Percentiles rank a stretch among this genome's conserved stretches.
phyloP scores from a whole-genome alignment of 2,888 invertebrate genomes.

The Noctua comes region DNA sequence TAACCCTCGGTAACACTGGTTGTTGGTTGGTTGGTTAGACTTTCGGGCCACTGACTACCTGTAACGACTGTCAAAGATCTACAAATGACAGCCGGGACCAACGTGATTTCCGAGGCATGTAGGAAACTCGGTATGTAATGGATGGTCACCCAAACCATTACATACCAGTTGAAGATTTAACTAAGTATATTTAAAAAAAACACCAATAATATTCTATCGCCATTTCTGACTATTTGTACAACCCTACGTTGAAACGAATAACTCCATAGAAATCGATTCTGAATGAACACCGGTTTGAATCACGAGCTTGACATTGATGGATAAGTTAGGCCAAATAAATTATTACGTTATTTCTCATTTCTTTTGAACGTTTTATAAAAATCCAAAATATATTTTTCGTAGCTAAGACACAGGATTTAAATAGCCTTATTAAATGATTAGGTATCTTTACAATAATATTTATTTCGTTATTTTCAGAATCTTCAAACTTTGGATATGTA shows the following conservation, averaged over 20 bases:
- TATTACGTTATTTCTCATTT: conserved; percentile 28
- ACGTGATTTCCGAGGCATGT: background rate
- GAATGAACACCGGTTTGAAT: conserved; percentile 45
- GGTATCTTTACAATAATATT: background rate
- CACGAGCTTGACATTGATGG: conserved; percentile 51
- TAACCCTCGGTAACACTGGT: background rate
- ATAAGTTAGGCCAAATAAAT: conserved; percentile 32
- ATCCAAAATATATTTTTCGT: background rate
- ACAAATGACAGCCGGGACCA: background rate
- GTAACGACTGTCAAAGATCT: background rate
- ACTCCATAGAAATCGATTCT: conserved; percentile 48
- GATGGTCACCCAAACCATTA: background rate
- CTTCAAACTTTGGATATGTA: background rate
- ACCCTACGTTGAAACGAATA: conserved; percentile 5
- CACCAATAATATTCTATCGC: background rate
- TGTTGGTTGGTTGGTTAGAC: too few relatives aligned
- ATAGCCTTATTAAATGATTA: background rate
- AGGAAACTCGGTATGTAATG: background rate
- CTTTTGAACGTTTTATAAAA: conserved; percentile 4
- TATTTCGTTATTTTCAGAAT: background rate
- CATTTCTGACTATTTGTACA: background rate
- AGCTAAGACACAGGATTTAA: background rate
- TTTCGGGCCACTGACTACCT: background rate
- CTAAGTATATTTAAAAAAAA: background rate
- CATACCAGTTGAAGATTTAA: background rate